Percentiles rank a stretch among this genome's conserved stretches.
These are phyloP conservation scores for Peromyscus eremicus DNA, from an alignment of 2,797 vertebrate species.

Conservation along the genomic window DNA sequence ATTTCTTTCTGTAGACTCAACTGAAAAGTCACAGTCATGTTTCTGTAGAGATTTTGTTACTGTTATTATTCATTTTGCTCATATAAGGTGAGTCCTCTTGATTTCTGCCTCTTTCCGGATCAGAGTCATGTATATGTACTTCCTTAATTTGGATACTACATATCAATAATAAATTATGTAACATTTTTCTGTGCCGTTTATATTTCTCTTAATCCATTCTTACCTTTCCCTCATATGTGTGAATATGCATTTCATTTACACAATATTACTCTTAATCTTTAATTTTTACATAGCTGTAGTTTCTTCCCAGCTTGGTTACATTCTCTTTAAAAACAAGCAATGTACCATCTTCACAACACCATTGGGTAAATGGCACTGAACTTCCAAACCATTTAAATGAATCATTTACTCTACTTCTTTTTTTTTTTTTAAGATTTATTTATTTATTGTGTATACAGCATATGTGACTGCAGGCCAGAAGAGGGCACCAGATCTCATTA, in stretches of 20 bases:
- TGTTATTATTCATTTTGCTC: background rate
- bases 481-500: too few species aligned
- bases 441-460: too few species aligned
- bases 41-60: background rate
- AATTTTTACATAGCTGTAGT: background rate
- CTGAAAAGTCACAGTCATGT: background rate
- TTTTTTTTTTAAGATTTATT: too few species aligned
- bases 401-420: background rate
- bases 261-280: background rate
- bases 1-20: background rate
- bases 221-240: background rate
- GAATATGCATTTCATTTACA: background rate
- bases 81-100: background rate
- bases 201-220: background rate
- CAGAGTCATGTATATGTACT: background rate
- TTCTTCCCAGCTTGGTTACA: background rate
- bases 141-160: background rate
- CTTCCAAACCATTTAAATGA: background rate
- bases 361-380: background rate
- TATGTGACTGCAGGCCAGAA: too few species aligned
- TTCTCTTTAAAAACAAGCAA: background rate
- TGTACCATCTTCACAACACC: background rate
- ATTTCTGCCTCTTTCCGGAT: background rate
- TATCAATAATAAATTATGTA: background rate
- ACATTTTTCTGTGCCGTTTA: background rate